Conservation (phyloP, 2,797 vertebrate species). For the Diplodus puntazzo region DNA sequence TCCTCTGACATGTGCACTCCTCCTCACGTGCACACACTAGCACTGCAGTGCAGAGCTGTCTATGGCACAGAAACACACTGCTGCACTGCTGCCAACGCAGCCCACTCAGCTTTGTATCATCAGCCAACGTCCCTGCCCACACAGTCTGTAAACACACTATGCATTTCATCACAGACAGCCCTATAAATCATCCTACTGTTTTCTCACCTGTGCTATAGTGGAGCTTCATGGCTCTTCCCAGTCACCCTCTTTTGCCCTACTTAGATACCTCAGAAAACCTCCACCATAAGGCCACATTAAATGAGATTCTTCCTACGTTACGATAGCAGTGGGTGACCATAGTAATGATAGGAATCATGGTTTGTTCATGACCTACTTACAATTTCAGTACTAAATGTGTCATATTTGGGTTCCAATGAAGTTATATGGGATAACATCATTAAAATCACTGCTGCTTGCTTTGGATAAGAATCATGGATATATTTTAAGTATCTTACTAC, state of each 20-base stretch:
- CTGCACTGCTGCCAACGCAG: slow-evolving; percentile 56
- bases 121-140: slow-evolving; percentile 36
- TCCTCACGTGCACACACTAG: slow-evolving; percentile 68
- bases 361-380: slow-evolving; percentile 28
- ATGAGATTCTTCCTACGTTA: not conserved
- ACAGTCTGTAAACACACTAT: slow-evolving; percentile 41
- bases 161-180: slow-evolving; percentile 25
- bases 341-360: slow-evolving; percentile 9
- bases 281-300: not conserved
- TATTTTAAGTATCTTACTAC: not conserved
- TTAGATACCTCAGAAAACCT: slow-evolving; percentile 3
- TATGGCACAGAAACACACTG: slow-evolving; percentile 54
- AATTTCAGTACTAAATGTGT: not conserved
- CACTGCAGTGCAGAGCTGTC: slow-evolving; percentile 62
- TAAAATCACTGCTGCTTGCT: slow-evolving; percentile 1
- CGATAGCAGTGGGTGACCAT: slow-evolving; percentile 3
- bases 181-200: slow-evolving; percentile 11
- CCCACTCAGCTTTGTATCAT: slow-evolving; percentile 53
- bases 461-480: not conserved
- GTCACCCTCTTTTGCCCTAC: not conserved
- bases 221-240: not conserved
- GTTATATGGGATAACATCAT: not conserved
- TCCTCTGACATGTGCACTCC: slow-evolving; percentile 70
- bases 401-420: not conserved
- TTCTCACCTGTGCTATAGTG: slow-evolving; percentile 14